Base-by-base conservation (phyloP, 2,797 vertebrate genomes). In the Enteromius afrohamiltoni region DNA sequence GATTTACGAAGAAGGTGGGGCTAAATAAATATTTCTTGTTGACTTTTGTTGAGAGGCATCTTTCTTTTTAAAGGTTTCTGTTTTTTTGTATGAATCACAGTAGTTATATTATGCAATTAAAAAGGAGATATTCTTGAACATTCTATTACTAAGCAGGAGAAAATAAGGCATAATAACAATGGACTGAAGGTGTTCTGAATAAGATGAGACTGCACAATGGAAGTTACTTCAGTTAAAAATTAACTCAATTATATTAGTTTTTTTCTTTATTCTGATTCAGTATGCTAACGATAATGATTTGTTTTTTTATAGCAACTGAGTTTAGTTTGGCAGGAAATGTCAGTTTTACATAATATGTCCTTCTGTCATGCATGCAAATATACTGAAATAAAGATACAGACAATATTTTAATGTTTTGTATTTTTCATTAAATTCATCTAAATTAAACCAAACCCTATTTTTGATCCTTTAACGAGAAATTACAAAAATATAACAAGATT, bases 71-170 rank as follows among this genome's bases (percentile, higher is more conserved):
- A 85, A 78, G 14, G 21, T 37, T 37, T 37, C 6, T 6, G 29
- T 77, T 88, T 83, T 88, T 68, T 73, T 80, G 83, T 80, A 82
- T 53, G 76, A 47, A 77, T 82, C 62, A 49, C 53, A 68, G 29
- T 67, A 21, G 73, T 73, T 70, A 62, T 62, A n/a, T n/a, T 85
- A 77, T 70, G 62, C 31, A 40, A 14, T 62, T 2, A 64, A 74
- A 53, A 17, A 2, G 1, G 19, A 74, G 40, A 23, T 29, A 45
- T n/a, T 80, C n/a, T 16, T 58, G 6, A 58, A 42, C 21, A 58
- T 62, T 21, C n/a, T n/a, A 19, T 80, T 71, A 34, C 31, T 11
- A 49, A 67, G 34, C 14, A 55, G 51, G 17, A 58, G 68, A 4
- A 62, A 62, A 70, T 70, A 26, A 21, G 51, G 49, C 51, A 6